A percentile compares a stretch with the other conserved stretches of the same genome.
phyloP scores from a whole-genome alignment of 2,888 invertebrate genomes.

The Dryadula phaetusa region DNA sequence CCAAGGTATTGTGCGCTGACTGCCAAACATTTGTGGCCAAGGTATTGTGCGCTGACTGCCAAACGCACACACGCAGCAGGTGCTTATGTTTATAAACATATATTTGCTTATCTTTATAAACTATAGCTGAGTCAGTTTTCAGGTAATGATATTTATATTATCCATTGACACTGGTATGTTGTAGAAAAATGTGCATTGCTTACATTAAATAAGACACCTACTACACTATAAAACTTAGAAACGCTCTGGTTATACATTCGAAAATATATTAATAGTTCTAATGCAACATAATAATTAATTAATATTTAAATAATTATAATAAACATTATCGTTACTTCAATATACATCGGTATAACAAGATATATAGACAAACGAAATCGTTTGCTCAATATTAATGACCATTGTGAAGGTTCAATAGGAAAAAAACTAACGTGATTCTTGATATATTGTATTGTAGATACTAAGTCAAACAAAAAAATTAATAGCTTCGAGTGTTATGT shows the following conservation, averaged over 20 bases:
- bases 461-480: not conserved
- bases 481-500: not conserved
- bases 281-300: no score
- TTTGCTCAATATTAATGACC: not conserved
- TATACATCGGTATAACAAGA: no score
- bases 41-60: not conserved
- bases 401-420: not conserved
- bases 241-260: no score
- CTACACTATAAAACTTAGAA: not conserved
- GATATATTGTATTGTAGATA: not conserved
- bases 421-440: not conserved
- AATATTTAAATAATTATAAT: no score
- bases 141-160: not conserved
- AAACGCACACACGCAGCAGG: not conserved
- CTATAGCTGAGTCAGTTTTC: slow-evolving; percentile 4
- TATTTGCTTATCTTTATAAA: not conserved
- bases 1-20: not conserved
- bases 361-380: not conserved
- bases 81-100: not conserved
- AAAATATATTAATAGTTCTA: no score
- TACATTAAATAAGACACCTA: not conserved
- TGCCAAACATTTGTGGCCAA: slow-evolving; percentile 7
- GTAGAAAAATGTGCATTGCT: not conserved
- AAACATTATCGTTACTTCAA: not conserved
- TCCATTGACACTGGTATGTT: not conserved